Percentiles rank a stretch among this genome's conserved stretches.
These are phyloP conservation scores for Candidula unifasciata DNA, from an alignment of 2,888 invertebrate species.

Conservation along the genomic window DNA sequence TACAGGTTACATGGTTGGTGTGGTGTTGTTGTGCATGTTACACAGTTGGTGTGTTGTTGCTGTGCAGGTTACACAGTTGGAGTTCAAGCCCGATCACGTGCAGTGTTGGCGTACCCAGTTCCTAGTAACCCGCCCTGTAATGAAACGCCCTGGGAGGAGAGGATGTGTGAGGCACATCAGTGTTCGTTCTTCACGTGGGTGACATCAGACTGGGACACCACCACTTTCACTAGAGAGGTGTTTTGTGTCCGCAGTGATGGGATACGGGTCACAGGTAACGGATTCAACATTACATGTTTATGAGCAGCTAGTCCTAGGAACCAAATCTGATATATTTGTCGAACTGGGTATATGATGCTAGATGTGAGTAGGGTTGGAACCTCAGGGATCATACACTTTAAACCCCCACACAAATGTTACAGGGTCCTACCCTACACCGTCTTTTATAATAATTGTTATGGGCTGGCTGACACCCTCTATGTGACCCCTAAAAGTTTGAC, in stretches of 20 bases:
- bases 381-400: no score
- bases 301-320: no score
- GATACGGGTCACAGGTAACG: constrained; percentile 76
- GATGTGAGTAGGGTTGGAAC: no score
- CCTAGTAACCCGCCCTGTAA: constrained; percentile 63
- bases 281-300: background rate
- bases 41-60: no score
- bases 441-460: no score
- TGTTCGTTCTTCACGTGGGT: constrained; percentile 79
- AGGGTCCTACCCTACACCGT: no score
- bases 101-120: constrained; percentile 66
- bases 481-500: no score
- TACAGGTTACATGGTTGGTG: no score
- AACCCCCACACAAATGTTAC: no score
- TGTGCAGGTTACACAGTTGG: constrained; percentile 59
- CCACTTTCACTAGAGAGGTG: constrained; percentile 63
- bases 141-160: constrained; percentile 68
- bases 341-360: no score
- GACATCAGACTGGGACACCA: constrained; percentile 70
- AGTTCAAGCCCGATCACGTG: constrained; percentile 69
- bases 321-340: no score
- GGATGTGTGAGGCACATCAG: constrained; percentile 73
- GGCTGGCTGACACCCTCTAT: no score
- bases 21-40: background rate
- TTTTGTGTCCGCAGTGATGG: constrained; percentile 80